These are phyloP conservation scores for Eufriesea mexicana DNA, from an alignment of 1,140 invertebrate genomes.

Conservation along the genomic window DNA sequence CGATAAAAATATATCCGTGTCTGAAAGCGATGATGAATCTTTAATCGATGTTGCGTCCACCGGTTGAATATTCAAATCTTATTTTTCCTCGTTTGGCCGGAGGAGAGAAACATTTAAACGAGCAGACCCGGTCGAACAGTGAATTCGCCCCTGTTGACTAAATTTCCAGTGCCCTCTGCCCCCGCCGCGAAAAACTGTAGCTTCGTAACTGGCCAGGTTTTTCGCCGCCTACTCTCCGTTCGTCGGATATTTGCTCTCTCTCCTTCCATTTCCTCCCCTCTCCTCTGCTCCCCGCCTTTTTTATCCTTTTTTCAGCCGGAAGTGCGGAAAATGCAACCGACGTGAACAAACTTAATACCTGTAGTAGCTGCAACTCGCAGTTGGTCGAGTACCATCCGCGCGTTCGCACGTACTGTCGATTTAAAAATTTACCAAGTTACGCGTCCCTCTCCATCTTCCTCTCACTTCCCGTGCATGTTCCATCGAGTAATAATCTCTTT, in stretches of 20 bases:
- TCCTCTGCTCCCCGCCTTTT: too few species aligned
- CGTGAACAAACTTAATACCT: slow-evolving; percentile 33
- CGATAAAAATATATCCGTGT: not conserved
- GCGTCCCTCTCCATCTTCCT: not conserved
- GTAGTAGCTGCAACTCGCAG: not conserved
- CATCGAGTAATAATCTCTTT: not conserved
- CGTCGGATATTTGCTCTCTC: not conserved
- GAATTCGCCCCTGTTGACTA: not conserved
- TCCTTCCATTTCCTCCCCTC: not conserved
- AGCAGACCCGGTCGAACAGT: not conserved
- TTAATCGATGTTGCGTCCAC: not conserved
- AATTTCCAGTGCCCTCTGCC: not conserved
- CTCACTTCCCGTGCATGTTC: not conserved
- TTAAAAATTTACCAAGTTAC: slow-evolving; percentile 15
- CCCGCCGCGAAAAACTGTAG: not conserved
- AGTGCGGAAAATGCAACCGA: slow-evolving; percentile 4
- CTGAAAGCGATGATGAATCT: not conserved
- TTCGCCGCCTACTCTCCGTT: not conserved
- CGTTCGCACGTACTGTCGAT: slow-evolving; percentile 24
- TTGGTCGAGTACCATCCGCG: not conserved
- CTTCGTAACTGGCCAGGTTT: slow-evolving; percentile 4
- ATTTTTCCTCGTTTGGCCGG: not conserved
- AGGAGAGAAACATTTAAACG: not conserved
- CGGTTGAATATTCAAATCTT: not conserved
- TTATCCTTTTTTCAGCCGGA: not conserved